phyloP scores from a whole-genome alignment of 2,113 vertebrate species.

The Semicossyphus pulcher region DNA sequence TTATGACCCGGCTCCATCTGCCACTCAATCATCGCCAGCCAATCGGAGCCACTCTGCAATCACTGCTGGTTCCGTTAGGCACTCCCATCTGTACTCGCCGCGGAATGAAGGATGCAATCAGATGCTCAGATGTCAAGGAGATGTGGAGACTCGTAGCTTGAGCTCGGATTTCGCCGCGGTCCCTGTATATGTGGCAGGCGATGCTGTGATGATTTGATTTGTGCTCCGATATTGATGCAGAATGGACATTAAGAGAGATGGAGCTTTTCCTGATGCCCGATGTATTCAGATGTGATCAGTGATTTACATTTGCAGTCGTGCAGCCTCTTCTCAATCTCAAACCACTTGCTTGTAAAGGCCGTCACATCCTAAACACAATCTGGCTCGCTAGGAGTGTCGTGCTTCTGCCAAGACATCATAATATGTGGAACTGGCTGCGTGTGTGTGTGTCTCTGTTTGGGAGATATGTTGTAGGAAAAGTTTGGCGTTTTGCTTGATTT shows the following conservation, averaged over 20 bases:
- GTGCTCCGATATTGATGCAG: neutral
- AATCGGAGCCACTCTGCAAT: constrained; percentile 55
- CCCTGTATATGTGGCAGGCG: neutral
- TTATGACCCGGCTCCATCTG: constrained; percentile 75
- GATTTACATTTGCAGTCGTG: constrained; percentile 29
- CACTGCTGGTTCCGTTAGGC: constrained; percentile 31
- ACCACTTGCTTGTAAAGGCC: constrained; percentile 6
- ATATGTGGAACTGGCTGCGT: constrained; percentile 2
- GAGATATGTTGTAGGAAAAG: neutral
- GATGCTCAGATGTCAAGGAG: constrained; percentile 52
- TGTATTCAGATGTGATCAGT: constrained; percentile 15
- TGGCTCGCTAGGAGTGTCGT: neutral
- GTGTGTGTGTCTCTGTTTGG: constrained; percentile 6
- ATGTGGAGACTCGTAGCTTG: neutral
- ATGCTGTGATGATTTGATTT: constrained; percentile 30
- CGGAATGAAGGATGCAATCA: constrained; percentile 53
- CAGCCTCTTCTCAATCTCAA: neutral
- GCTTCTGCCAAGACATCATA: constrained; percentile 3
- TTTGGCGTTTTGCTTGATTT: neutral
- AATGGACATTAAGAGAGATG: neutral
- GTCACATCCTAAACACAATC: constrained; percentile 9
- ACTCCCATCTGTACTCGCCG: constrained; percentile 68
- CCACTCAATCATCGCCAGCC: constrained; percentile 71
- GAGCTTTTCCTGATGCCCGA: constrained; percentile 2
- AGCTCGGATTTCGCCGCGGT: neutral